Conservation (phyloP, 1,140 invertebrate genomes). For the Sesamia nonagrioides region DNA sequence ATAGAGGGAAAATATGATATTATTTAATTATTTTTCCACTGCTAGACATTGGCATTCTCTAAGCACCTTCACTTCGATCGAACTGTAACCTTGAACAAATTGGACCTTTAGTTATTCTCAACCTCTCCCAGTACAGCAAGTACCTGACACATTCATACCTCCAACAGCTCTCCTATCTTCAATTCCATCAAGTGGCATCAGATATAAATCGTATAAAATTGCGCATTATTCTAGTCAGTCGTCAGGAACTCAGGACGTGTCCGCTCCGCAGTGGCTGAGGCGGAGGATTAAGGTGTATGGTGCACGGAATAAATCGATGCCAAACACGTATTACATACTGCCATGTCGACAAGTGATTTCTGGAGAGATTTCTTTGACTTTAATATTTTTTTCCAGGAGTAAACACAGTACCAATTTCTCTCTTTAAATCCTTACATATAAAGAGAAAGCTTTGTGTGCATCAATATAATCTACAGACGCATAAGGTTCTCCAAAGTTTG, state of each 20-base stretch:
- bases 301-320: slow-evolving; percentile 42
- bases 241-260: slow-evolving; percentile 2
- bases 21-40: too few species aligned
- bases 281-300: slow-evolving; percentile 43
- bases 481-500: too few species aligned
- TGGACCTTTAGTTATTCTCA: not conserved
- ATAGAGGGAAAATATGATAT: too few species aligned
- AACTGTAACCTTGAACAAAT: too few species aligned
- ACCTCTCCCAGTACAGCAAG: not conserved
- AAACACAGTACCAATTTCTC: too few species aligned
- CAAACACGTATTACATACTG: slow-evolving; percentile 39
- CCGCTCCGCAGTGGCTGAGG: not conserved
- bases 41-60: too few species aligned
- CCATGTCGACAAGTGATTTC: not conserved
- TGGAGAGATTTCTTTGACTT: not conserved
- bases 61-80: too few species aligned
- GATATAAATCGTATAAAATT: slow-evolving; percentile 34
- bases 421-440: too few species aligned
- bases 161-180: not conserved
- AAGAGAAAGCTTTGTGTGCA: too few species aligned
- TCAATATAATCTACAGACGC: too few species aligned
- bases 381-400: not conserved
- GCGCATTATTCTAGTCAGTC: slow-evolving; percentile 41
- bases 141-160: not conserved
- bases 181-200: not conserved